Evolutionary conservation across 2,113 vertebrate genomes (phyloP).

Genomic region (Prunella fulvescens): DNA sequence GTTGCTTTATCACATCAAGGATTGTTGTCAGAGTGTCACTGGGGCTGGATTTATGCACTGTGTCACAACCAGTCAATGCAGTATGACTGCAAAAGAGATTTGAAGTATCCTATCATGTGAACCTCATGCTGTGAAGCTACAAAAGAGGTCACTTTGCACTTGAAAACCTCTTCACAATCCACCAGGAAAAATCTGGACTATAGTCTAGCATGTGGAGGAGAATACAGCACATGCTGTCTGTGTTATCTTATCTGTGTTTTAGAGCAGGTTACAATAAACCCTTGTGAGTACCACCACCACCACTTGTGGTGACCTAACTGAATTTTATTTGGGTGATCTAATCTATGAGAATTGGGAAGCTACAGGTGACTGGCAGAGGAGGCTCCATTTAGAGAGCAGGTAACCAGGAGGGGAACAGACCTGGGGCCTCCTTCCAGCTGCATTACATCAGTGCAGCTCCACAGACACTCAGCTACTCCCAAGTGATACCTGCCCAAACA

Average conservation of each 20-base stretch:
- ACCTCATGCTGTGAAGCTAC: background rate
- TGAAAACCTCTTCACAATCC: background rate
- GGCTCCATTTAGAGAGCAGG: background rate
- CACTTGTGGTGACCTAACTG: accelerated
- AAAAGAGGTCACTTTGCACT: background rate
- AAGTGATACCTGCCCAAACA: background rate
- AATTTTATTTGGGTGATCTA: background rate
- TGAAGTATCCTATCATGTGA: background rate
- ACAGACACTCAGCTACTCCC: background rate
- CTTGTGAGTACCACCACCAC: background rate
- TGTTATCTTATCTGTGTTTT: background rate
- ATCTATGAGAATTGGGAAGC: background rate
- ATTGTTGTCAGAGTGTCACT: background rate
- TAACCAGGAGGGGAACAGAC: background rate
- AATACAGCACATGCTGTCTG: background rate
- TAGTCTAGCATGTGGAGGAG: background rate
- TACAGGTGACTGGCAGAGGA: background rate
- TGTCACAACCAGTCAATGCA: background rate
- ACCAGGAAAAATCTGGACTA: background rate
- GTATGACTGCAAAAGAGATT: background rate
- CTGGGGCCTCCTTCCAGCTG: background rate
- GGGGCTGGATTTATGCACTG: background rate
- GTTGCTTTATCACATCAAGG: background rate
- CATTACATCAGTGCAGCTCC: background rate
- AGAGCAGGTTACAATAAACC: background rate